Evolutionary conservation across 2,888 invertebrate species (phyloP).

Genomic region (Microctonus brassicae): DNA sequence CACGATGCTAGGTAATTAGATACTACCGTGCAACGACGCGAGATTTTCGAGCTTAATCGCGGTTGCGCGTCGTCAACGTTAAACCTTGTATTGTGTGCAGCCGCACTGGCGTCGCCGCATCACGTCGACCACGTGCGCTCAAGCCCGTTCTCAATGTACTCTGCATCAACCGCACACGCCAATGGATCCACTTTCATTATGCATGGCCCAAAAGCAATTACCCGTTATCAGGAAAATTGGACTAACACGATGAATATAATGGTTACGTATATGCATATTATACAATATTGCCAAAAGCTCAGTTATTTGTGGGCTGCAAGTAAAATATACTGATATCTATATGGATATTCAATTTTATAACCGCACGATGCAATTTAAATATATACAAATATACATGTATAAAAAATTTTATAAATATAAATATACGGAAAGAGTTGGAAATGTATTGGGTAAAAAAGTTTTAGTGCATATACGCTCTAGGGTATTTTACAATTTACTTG

Average conservation of each 20-base stretch:
- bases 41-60: constrained; percentile 42
- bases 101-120: constrained; percentile 16
- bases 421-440: too few relatives aligned
- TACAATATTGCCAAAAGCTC: not conserved
- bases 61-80: constrained; percentile 35
- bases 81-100: constrained; percentile 26
- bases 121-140: constrained; percentile 26
- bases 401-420: too few relatives aligned
- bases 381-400: too few relatives aligned
- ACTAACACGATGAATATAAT: constrained; percentile 45
- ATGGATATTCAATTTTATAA: not conserved
- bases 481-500: too few relatives aligned
- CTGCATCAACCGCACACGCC: constrained; percentile 27
- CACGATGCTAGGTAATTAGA: constrained; percentile 43
- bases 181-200: constrained; percentile 42
- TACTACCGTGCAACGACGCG: constrained; percentile 43
- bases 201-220: constrained; percentile 46
- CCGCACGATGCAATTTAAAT: too few relatives aligned
- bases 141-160: constrained; percentile 23
- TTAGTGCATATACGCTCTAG: too few relatives aligned
- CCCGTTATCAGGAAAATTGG: constrained; percentile 50
- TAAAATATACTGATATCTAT: not conserved
- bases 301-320: not conserved
- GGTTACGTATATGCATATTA: constrained; percentile 9
- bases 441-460: too few relatives aligned